Conservation (phyloP, 2,113 vertebrate genomes). For the Chloroceryle aenea region DNA sequence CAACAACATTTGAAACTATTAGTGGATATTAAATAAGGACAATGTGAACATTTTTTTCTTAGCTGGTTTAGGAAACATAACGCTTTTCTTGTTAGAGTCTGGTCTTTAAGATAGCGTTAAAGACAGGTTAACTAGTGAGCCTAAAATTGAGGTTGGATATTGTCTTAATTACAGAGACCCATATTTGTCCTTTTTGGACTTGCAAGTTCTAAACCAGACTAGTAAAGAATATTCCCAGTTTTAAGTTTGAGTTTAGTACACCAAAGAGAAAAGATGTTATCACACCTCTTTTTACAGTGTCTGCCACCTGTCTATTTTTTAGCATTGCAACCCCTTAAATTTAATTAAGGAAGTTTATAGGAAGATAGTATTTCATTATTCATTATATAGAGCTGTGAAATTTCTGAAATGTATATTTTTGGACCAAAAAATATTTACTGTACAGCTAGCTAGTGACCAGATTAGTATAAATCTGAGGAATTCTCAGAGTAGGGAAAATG, state of each 20-base stretch:
- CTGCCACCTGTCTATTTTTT: neutral
- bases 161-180: neutral
- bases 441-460: neutral
- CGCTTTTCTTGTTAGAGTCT: neutral
- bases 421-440: neutral
- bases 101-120: neutral
- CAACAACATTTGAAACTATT: neutral
- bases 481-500: neutral
- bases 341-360: neutral
- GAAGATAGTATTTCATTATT: neutral
- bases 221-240: neutral
- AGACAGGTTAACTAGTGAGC: neutral
- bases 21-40: neutral
- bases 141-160: neutral
- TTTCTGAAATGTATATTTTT: neutral
- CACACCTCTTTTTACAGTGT: neutral
- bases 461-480: neutral
- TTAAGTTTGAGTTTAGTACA: neutral
- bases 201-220: neutral
- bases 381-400: neutral
- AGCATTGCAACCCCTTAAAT: rapidly evolving
- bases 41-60: neutral
- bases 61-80: neutral
- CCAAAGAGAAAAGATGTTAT: neutral
- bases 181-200: neutral